phyloP scores from a whole-genome alignment of 2,888 invertebrate genomes.

The Scaptomyza tumidula region DNA sequence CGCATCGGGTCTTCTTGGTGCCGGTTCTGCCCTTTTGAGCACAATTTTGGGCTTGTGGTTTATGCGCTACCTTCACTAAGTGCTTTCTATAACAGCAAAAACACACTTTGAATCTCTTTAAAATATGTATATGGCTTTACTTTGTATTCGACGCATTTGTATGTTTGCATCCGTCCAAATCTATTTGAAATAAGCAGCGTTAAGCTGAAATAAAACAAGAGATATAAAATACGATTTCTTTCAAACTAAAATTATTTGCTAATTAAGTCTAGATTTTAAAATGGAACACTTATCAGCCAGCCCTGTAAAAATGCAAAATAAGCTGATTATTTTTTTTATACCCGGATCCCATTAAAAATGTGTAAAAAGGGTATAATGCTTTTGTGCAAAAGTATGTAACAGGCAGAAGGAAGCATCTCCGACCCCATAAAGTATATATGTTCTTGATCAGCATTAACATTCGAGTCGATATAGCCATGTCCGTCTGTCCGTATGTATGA shows the following conservation, averaged over 20 bases:
- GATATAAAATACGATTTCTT: slow-evolving; percentile 4
- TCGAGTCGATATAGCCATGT: too few species aligned
- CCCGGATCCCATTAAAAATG: too few species aligned
- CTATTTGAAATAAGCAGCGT: slow-evolving; percentile 18
- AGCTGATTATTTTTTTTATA: slow-evolving; percentile 5
- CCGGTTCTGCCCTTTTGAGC: slow-evolving; percentile 53
- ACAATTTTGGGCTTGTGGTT: slow-evolving; percentile 69
- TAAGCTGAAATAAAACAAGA: slow-evolving; percentile 36
- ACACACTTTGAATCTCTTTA: slow-evolving; percentile 51
- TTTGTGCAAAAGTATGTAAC: too few species aligned
- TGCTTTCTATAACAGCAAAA: not conserved
- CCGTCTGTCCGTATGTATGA: too few species aligned
- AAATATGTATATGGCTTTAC: slow-evolving; percentile 37
- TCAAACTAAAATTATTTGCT: not conserved
- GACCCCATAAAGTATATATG: too few species aligned
- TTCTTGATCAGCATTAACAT: too few species aligned
- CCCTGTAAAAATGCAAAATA: slow-evolving; percentile 25
- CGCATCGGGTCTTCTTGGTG: slow-evolving; percentile 64
- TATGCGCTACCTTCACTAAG: slow-evolving; percentile 54
- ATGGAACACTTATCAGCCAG: not conserved
- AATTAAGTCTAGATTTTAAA: not conserved
- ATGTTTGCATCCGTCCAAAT: slow-evolving; percentile 53
- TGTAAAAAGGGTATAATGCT: too few species aligned
- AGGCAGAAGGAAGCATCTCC: too few species aligned
- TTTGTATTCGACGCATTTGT: slow-evolving; percentile 26